phyloP scores from a whole-genome alignment of 2,888 invertebrate species.

The Fissipunctia ypsillon region DNA sequence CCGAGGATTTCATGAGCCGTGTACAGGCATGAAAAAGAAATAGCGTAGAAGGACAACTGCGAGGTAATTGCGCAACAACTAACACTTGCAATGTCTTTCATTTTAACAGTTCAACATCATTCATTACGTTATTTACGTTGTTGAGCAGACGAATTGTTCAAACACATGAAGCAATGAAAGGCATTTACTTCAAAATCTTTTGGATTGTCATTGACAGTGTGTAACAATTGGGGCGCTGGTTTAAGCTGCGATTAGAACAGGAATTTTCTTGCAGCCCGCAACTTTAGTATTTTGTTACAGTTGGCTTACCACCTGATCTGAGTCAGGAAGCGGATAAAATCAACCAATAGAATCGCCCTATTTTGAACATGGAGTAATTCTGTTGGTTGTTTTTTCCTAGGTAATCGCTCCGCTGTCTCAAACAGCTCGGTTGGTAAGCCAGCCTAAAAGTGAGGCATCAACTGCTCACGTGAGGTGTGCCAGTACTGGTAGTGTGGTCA shows the following conservation, averaged over 20 bases:
- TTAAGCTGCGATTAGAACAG: not conserved
- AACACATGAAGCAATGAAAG: too few species aligned
- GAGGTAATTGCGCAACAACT: too few species aligned
- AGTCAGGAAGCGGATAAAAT: not conserved
- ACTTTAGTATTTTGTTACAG: not conserved
- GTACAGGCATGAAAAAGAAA: constrained; percentile 12
- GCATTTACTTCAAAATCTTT: too few species aligned
- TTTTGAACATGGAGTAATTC: not conserved
- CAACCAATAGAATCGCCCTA: not conserved
- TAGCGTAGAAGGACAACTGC: constrained; percentile 33
- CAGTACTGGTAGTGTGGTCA: not conserved
- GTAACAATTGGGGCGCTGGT: not conserved
- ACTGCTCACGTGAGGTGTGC: not conserved
- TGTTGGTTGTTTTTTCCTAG: not conserved
- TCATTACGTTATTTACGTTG: too few species aligned
- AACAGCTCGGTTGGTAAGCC: not conserved
- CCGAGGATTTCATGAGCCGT: constrained; percentile 71
- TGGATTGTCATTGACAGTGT: too few species aligned
- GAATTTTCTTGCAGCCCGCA: not conserved
- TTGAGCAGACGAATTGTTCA: too few species aligned
- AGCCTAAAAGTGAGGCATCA: not conserved
- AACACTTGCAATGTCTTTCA: too few species aligned
- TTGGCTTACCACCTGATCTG: not conserved
- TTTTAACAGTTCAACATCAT: too few species aligned
- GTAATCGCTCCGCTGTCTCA: not conserved